Evolutionary conservation across 2,113 vertebrate species (phyloP).

Genomic region (Lycocorax pyrrhopterus): DNA sequence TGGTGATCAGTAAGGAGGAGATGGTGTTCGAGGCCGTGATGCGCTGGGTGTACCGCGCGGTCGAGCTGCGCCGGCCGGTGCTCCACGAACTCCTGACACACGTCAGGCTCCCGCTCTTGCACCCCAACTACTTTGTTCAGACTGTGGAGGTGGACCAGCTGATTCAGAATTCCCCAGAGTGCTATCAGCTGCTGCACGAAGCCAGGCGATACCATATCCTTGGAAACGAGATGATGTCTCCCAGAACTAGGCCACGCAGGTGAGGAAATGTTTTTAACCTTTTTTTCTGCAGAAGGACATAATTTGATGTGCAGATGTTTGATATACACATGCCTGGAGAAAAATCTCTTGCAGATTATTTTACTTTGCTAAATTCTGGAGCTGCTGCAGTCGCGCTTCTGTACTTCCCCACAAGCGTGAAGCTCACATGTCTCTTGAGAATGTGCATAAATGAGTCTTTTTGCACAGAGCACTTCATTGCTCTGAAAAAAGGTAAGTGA

Average conservation of each 20-base stretch:
- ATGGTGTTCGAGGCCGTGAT: conserved; percentile 94
- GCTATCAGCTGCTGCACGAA: conserved; percentile 95
- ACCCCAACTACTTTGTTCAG: conserved; percentile 98
- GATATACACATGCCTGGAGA: background rate
- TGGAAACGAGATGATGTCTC: conserved; percentile 99
- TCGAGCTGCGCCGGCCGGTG: conserved; percentile 83
- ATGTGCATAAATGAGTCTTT: background rate
- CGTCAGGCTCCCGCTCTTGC: conserved; percentile 89
- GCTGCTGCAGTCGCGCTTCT: background rate
- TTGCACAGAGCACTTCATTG: background rate
- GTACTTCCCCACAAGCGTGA: background rate
- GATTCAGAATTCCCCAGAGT: conserved; percentile 94
- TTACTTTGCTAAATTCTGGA: background rate
- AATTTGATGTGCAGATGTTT: background rate
- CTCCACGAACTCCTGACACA: conserved; percentile 90
- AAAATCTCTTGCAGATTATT: background rate
- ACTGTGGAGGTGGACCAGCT: conserved; percentile 95
- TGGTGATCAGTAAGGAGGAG: conserved; percentile 91
- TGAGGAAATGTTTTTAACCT: conserved; percentile 38
- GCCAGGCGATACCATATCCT: conserved; percentile 95
- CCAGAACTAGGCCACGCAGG: conserved; percentile 95
- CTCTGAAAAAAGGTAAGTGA: background rate
- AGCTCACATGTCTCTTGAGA: background rate
- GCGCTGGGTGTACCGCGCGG: conserved; percentile 91
- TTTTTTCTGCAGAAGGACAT: background rate